These are phyloP conservation scores for Petrophora chlorosata DNA, from an alignment of 2,888 invertebrate species.

Conservation along the genomic window DNA sequence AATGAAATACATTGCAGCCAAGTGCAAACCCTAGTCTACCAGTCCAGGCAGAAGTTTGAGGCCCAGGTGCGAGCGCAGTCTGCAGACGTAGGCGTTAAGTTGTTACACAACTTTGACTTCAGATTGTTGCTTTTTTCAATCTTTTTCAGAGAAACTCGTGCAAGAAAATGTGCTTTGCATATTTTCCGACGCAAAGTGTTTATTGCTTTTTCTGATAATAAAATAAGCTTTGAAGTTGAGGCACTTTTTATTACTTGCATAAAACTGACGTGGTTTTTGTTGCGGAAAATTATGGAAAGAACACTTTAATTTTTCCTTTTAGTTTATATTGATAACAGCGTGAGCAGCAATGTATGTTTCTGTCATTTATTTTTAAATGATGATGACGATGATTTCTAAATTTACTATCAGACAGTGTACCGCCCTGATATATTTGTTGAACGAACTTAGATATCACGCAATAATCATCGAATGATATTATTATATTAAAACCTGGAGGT, in stretches of 20 bases:
- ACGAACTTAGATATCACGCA: no score
- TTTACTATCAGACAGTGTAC: no score
- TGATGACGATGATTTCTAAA: no score
- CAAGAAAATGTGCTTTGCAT: conserved; percentile 24
- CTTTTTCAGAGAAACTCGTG: conserved; percentile 33
- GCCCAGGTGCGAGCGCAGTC: conserved; percentile 45
- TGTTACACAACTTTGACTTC: conserved; percentile 53
- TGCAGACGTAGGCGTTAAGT: conserved; percentile 53
- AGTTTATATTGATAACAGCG: no score
- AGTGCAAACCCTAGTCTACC: conserved; percentile 27
- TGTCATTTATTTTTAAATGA: no score
- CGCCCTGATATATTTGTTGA: no score
- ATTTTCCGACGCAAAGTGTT: conserved; percentile 15
- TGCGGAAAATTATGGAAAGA: no score
- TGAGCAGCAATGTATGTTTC: no score
- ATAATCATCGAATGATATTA: no score
- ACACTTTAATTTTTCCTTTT: no score
- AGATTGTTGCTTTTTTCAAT: conserved; percentile 48
- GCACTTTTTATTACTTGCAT: not conserved
- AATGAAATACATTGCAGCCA: not conserved
- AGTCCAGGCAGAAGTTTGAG: conserved; percentile 39
- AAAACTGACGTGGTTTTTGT: not conserved
- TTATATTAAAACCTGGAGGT: no score
- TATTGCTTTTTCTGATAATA: conserved; percentile 14
- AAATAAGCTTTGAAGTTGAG: conserved; percentile 1